Percentiles rank a stretch among this genome's conserved stretches.
Conservation (phyloP, 2,888 invertebrate genomes). For the Ectemnius lituratus region DNA sequence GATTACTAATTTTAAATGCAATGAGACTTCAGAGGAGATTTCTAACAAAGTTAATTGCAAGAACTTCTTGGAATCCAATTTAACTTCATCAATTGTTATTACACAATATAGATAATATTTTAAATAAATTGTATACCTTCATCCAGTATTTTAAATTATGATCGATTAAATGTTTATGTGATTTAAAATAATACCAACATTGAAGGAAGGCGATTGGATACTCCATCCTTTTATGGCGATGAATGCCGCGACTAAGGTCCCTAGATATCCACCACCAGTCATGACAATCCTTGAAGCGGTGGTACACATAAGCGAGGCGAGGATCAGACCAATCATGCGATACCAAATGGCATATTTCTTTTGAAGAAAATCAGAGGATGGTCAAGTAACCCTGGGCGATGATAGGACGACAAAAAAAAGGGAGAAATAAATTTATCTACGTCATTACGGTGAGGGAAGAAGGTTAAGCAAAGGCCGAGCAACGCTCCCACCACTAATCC, state of each 20-base stretch:
- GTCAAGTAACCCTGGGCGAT: background rate
- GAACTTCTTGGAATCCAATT: too few relatives aligned
- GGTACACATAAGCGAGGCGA: conserved; percentile 70
- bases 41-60: too few relatives aligned
- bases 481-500: conserved; percentile 82
- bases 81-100: too few relatives aligned
- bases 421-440: conserved; percentile 67
- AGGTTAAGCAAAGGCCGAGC: conserved; percentile 82
- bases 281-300: conserved; percentile 59
- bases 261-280: conserved; percentile 82
- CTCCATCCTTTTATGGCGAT: conserved; percentile 70
- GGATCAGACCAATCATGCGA: conserved; percentile 62
- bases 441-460: conserved; percentile 81
- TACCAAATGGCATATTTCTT: conserved; percentile 68
- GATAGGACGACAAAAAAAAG: background rate
- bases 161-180: too few relatives aligned
- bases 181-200: conserved; percentile 57
- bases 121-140: too few relatives aligned
- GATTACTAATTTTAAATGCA: too few relatives aligned
- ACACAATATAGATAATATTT: too few relatives aligned
- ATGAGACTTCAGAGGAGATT: too few relatives aligned
- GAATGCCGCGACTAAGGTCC: conserved; percentile 72
- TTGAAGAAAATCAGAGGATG: too few relatives aligned
- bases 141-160: too few relatives aligned
- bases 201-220: conserved; percentile 59